Evolutionary conservation across 2,888 invertebrate genomes (phyloP).

Genomic region (Volucella zonaria): DNA sequence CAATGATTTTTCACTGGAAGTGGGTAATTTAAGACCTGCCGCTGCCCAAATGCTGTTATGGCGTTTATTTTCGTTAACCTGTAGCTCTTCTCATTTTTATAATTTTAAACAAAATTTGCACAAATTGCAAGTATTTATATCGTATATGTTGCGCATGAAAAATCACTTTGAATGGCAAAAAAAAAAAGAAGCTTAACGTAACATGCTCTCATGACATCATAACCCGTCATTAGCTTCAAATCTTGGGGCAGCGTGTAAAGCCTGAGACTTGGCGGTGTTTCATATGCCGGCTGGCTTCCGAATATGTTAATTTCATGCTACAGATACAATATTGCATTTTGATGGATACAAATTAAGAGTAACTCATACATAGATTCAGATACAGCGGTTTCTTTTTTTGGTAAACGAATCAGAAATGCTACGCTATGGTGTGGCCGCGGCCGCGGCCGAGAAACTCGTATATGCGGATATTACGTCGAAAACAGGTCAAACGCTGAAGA

Average conservation of each 20-base stretch:
- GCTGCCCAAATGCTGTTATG: slow-evolving; percentile 17
- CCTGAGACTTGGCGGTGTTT: slow-evolving; percentile 8
- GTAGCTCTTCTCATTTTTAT: slow-evolving; percentile 24
- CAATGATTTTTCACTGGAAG: slow-evolving; percentile 48
- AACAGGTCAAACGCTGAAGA: slow-evolving; percentile 40
- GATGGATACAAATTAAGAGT: slow-evolving; percentile 13
- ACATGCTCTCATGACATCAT: slow-evolving; percentile 1
- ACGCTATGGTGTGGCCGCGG: background rate
- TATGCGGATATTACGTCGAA: slow-evolving; percentile 9
- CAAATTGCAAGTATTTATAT: slow-evolving; percentile 11
- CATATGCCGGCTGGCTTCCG: slow-evolving; percentile 9
- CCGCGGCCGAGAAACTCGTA: too few relatives aligned
- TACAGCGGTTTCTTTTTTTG: slow-evolving; percentile 22
- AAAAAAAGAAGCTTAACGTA: background rate
- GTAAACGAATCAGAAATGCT: slow-evolving; percentile 22
- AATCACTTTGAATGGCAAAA: background rate
- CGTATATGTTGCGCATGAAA: slow-evolving; percentile 20
- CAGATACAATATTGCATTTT: slow-evolving; percentile 25
- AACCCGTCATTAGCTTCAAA: slow-evolving; percentile 2
- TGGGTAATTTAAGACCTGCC: slow-evolving; percentile 55
- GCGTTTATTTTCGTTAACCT: slow-evolving; percentile 44
- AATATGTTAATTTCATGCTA: slow-evolving; percentile 16
- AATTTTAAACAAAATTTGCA: slow-evolving; percentile 14
- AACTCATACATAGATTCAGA: slow-evolving; percentile 16
- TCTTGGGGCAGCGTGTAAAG: background rate